phyloP scores from a whole-genome alignment of 2,888 invertebrate species.

The Pilophorus perplexus region DNA sequence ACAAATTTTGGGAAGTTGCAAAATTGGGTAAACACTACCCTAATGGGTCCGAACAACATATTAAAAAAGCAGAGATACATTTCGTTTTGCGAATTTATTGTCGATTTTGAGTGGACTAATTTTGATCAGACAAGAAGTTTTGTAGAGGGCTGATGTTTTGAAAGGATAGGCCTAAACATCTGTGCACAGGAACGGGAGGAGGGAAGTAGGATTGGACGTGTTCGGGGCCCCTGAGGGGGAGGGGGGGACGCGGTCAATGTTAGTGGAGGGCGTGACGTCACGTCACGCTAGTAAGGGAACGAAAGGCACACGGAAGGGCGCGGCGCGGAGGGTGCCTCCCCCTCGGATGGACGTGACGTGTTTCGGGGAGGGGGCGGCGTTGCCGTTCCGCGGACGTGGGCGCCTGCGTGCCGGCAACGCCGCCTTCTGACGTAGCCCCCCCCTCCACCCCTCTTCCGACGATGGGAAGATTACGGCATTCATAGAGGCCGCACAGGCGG shows the following conservation, averaged over 20 bases:
- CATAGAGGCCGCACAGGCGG: no score
- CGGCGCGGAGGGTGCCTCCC: constrained; percentile 9
- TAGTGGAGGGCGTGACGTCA: constrained; percentile 40
- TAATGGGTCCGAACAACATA: no score
- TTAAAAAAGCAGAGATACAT: no score
- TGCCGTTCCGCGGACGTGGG: constrained; percentile 30
- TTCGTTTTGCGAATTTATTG: no score
- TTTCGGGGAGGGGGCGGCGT: constrained; percentile 25
- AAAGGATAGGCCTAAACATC: no score
- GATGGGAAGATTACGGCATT: constrained; percentile 41
- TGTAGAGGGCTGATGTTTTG: no score
- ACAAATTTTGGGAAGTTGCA: no score
- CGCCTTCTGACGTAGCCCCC: constrained; percentile 38
- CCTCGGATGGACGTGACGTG: constrained; percentile 30
- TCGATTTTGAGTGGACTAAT: no score
- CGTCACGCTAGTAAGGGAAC: constrained; percentile 35
- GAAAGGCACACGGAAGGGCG: constrained; percentile 35
- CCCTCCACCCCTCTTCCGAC: background rate
- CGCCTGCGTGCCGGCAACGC: constrained; percentile 44
- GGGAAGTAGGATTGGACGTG: background rate
- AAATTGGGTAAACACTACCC: no score
- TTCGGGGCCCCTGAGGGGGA: background rate
- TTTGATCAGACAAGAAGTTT: no score
- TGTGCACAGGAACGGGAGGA: no score
- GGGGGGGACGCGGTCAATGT: constrained; percentile 39